Evolutionary conservation across 2,113 vertebrate genomes (phyloP).

Genomic region (Corythoichthys intestinalis): DNA sequence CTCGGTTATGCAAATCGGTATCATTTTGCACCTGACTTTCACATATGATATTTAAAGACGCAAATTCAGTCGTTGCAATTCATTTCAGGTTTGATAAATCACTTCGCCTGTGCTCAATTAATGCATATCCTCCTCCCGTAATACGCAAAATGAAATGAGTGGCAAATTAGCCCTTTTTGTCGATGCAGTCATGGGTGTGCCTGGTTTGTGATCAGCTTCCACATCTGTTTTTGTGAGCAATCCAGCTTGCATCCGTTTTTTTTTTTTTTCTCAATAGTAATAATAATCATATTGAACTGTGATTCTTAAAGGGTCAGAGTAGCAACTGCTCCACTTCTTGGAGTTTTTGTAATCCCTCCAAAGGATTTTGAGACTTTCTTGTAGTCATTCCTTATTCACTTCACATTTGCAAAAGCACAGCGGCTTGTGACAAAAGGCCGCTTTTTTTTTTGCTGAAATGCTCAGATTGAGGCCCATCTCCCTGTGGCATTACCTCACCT

Average conservation of each 20-base stretch:
- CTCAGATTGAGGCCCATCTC: slow-evolving; percentile 12
- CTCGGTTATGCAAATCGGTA: background rate
- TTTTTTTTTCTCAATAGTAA: too few species aligned
- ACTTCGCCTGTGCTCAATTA: background rate
- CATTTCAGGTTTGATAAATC: background rate
- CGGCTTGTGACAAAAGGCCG: slow-evolving; percentile 14
- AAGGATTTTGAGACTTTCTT: slow-evolving; percentile 7
- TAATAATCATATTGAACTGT: too few species aligned
- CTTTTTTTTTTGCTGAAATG: slow-evolving; percentile 21
- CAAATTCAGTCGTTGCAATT: background rate
- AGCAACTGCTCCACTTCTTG: slow-evolving; percentile 6
- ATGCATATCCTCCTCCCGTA: background rate
- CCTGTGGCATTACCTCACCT: slow-evolving; percentile 24
- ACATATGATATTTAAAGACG: background rate
- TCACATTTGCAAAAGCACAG: slow-evolving; percentile 8
- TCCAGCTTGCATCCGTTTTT: too few species aligned
- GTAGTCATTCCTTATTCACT: slow-evolving; percentile 20
- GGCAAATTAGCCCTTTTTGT: too few species aligned
- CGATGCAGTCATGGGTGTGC: too few species aligned
- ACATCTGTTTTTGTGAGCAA: background rate
- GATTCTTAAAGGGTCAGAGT: too few species aligned
- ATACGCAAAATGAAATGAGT: background rate
- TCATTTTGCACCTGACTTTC: background rate
- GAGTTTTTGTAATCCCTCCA: slow-evolving; percentile 2
- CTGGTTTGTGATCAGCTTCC: background rate